Evolutionary conservation across 2,888 invertebrate species (phyloP), one percentile per base, ranked within the genome.

Genomic region (Ecliptopera silaceata): DNA sequence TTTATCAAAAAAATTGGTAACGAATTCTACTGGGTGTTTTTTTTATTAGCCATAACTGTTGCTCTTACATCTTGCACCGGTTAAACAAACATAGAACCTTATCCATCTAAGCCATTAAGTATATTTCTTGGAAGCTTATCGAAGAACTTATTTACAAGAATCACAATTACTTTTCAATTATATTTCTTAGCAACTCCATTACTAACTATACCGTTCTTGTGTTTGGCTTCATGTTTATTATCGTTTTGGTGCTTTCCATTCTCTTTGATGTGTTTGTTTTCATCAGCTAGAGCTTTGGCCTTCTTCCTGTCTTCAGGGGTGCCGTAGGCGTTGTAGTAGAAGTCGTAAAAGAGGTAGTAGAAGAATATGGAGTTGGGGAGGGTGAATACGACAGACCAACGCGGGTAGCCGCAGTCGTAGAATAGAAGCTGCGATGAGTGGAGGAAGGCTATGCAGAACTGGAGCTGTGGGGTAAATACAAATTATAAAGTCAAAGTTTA

Each of bases 361-460:
- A 98, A 98, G 93, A 98, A 96, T 49, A 97, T 93, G 8, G 97
- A 97, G 86, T 98, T 98, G 8, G 96, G 95, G 15, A 97, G 93
- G 47, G 97, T 97, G 84, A 98, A 95, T 75, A 94, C 93, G 38
- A 96, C 93, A 6, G 95, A 94, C 94, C 95, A 96, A 68, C 94
- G 92, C 2, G 98, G 98, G 81, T 97, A 98, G 47, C 96, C 95
- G 86, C 98, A 98, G 69, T 97, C 96, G 75, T 95, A 94, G 88
- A 96, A 94, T 38, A 98, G 85, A 10, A 98, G 92, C 80, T 97
- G 97, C 59, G 95, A 95, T 18, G 95, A 97, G 83, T 98, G 98
- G 22, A 96, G 77, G 85, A 98, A 97, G 6, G 97, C 95, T 71
- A 96, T 91, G 80, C 97, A 95, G 90, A 98, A 98, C 92, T 98